Base-by-base conservation (phyloP, 2,797 vertebrate genomes). In the Mormyrus proboscirostris region DNA sequence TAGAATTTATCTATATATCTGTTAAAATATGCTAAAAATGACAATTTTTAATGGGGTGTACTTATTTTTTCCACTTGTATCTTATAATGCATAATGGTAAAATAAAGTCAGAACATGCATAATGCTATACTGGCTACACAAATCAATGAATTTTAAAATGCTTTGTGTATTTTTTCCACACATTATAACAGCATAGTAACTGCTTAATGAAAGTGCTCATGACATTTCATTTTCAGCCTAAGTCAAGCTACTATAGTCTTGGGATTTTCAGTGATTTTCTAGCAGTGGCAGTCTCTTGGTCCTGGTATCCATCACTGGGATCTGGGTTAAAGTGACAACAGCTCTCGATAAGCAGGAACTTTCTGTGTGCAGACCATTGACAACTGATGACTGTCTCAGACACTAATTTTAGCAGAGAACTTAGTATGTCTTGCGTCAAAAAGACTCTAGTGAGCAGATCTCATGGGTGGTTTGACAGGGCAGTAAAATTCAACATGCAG, bases 291-390 rank as follows among this genome's bases (percentile, higher is more conserved):
- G n/a, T 50, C 73, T 19, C 38, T n/a, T 19, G 82, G 82, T 47
- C 44, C 19, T n/a, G 82, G 41, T 22, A 47, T 50, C 44, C 73
- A 44, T 44, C 65, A 33, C 65, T 33, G 65, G 76, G 6, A 47
- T 44, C 76, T 82, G 76, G 82, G 82, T 50, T 50, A 84, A 84
- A 84, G 82, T 50, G 82, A 84, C 82, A 49, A n/a, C 19, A 14
- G 41, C n/a, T 41, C 2, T 84, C n/a, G 41, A 47, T 50, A 50
- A 84, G 47, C 47, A n/a, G 82, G n/a, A 47, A 25, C 2, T 50
- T 50, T 47, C 41, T 50, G n/a, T 25, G 82, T 49, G 44, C 82
- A 50, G 8, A 84, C 44, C 41, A n/a, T 22, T 49, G 82, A 50
- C 41, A 84, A 47, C 82, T 49, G 47, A 84, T 79, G 73, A 79